Conservation (phyloP, 1,140 invertebrate species). For the Probaryconus sp. region DNA sequence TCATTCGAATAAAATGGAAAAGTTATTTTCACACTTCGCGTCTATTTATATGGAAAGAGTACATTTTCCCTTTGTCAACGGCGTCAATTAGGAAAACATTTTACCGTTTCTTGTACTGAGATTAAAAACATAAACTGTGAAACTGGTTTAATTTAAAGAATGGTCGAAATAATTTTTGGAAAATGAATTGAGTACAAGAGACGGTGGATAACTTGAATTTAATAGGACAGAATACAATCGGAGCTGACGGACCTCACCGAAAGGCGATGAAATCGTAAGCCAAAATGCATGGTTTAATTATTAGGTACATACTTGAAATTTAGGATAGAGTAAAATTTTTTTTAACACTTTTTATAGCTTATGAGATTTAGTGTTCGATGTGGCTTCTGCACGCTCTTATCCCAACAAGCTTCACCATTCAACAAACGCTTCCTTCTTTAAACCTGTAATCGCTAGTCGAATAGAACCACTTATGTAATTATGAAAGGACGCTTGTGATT, state of each 20-base stretch:
- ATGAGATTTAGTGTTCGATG: slow-evolving; percentile 36
- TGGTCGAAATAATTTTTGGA: too few relatives aligned
- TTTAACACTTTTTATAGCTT: slow-evolving; percentile 30
- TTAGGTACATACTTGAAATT: too few relatives aligned
- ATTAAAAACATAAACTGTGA: too few relatives aligned
- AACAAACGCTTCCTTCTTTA: slow-evolving; percentile 17
- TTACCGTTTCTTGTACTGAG: too few relatives aligned
- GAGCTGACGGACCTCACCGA: slow-evolving; percentile 46
- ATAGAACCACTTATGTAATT: slow-evolving; percentile 40
- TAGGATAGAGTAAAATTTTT: slow-evolving; percentile 16
- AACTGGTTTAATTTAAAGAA: too few relatives aligned
- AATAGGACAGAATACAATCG: slow-evolving; percentile 18
- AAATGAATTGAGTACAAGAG: too few relatives aligned
- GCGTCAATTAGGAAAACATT: too few relatives aligned
- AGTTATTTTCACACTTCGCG: too few relatives aligned
- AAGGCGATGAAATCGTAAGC: slow-evolving; percentile 67
- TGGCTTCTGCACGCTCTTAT: slow-evolving; percentile 55
- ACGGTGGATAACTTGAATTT: slow-evolving; percentile 8
- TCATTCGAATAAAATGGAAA: too few relatives aligned
- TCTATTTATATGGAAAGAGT: too few relatives aligned
- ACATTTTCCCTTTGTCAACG: too few relatives aligned
- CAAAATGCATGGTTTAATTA: slow-evolving; percentile 66
- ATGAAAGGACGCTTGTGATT: slow-evolving; percentile 35
- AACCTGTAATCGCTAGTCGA: slow-evolving; percentile 33
- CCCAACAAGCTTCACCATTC: slow-evolving; percentile 16